Base-by-base conservation (phyloP, 2,113 vertebrate species). In the Scortum barcoo region DNA sequence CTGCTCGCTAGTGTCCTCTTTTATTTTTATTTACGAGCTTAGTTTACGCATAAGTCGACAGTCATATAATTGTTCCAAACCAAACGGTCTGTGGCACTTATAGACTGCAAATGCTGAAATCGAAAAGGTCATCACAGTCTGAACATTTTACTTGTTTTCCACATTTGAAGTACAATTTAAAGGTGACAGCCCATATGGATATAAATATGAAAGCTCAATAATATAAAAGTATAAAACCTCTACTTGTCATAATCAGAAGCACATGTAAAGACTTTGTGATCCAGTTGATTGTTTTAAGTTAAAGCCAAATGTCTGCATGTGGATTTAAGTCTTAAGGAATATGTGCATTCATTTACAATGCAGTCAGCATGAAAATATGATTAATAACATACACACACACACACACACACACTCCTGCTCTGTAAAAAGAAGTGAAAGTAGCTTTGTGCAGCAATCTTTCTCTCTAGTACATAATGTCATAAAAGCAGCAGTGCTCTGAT, bases 401-500 rank as follows among this genome's bases (percentile, higher is more conserved):
- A 30, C 40, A 30, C n/a, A 70, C 53, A 62, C 16, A 28, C 54
- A 65, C 7, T 24, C 3, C 2, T 51, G 22, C 33, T 72, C 22
- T 51, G 50, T 24, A 5, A 42, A 71, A 78, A 51, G 2, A 73
- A 70, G 57, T 10, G 71, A 73, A 84, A 69, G 71, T 63, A 60
- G 36, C 53, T 66, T 77, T 70, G 40, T 69, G 58, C 71, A 51
- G 50, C 40, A 40, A 24, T 78, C 56, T 72, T 77, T 81, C 71
- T 79, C 76, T 76, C 42, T 38, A 26, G 65, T 57, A 46, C 82
- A 80, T 56, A 48, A 54, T 81, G 73, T 72, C 81, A 84, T 84
- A 80, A 90, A 80, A 90, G 73, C 88, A 86, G 76, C 87, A 83
- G 83, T 70, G 81, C 76, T 82, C 81, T 83, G 84, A 91, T 93